Percentiles rank a stretch among this genome's conserved stretches.
These are phyloP conservation scores for Morinoia aosen DNA, from an alignment of 2,888 invertebrate species.

Conservation along the genomic window DNA sequence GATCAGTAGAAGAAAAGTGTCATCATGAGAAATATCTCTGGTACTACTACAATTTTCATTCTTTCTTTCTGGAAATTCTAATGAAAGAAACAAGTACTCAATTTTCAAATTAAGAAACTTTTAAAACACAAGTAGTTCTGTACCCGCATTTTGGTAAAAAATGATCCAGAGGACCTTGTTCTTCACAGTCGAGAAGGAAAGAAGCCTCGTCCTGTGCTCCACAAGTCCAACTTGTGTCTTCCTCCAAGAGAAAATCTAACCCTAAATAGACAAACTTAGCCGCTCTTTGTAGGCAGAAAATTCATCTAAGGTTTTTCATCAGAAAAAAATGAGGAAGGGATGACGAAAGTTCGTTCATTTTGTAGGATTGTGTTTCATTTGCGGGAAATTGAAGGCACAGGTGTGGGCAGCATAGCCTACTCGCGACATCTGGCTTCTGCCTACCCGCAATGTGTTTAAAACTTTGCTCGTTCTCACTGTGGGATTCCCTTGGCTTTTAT, in stretches of 20 bases:
- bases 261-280: not conserved
- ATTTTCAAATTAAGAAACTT: not conserved
- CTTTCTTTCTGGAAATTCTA: too few relatives aligned
- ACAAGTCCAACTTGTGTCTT: not conserved
- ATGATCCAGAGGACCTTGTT: not conserved
- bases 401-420: not conserved
- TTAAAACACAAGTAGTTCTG: not conserved
- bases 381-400: conserved; percentile 32
- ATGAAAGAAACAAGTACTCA: too few relatives aligned
- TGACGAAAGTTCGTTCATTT: conserved; percentile 41
- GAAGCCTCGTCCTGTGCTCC: not conserved
- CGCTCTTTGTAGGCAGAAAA: not conserved
- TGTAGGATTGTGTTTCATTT: conserved; percentile 41
- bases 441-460: not conserved
- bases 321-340: not conserved
- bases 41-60: too few relatives aligned
- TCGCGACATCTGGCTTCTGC: not conserved
- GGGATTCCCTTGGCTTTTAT: not conserved
- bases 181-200: not conserved
- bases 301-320: conserved; percentile 43
- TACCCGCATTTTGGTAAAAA: not conserved
- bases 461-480: not conserved
- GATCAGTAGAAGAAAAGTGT: too few relatives aligned
- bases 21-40: too few relatives aligned
- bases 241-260: not conserved